Percentiles rank a stretch among this genome's conserved stretches.
phyloP scores from a whole-genome alignment of 1,140 invertebrate genomes.

The Acromyrmex charruanus region DNA sequence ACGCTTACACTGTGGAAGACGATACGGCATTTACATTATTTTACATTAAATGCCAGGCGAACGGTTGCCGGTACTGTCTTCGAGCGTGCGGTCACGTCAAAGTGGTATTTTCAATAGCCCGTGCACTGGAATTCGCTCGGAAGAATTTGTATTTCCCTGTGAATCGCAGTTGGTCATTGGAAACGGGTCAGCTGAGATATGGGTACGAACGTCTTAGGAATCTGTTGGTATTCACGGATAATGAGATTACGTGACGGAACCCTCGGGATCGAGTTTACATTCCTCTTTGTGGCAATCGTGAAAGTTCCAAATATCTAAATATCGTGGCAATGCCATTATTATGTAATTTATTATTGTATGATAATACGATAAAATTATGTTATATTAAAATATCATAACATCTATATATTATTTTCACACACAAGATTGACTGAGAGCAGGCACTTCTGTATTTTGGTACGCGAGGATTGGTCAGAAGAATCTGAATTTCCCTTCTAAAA shows the following conservation, averaged over 20 bases:
- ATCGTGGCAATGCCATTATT: background rate
- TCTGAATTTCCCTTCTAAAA: conserved; percentile 57
- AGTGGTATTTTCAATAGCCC: conserved; percentile 85
- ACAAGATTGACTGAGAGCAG: background rate
- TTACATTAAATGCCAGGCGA: conserved; percentile 63
- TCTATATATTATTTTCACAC: background rate
- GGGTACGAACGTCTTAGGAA: conserved; percentile 41
- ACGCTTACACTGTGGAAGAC: conserved; percentile 11
- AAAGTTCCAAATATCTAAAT: conserved; percentile 13
- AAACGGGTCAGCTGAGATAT: conserved; percentile 41
- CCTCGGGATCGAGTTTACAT: conserved; percentile 28
- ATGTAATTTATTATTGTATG: background rate
- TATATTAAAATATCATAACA: background rate
- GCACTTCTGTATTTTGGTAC: conserved; percentile 33
- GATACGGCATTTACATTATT: conserved; percentile 65
- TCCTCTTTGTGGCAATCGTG: conserved; percentile 13
- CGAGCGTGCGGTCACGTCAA: conserved; percentile 77
- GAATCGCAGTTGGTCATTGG: conserved; percentile 53
- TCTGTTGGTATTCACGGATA: conserved; percentile 38
- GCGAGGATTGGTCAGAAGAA: conserved; percentile 60
- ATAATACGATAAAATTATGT: conserved; percentile 9
- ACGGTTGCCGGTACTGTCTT: conserved; percentile 57
- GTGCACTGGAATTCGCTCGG: conserved; percentile 72
- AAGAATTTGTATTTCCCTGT: conserved; percentile 83
- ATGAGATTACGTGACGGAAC: conserved; percentile 15